Evolutionary conservation across 2,113 vertebrate genomes (phyloP).

Genomic region (Vulpes ferrilata): DNA sequence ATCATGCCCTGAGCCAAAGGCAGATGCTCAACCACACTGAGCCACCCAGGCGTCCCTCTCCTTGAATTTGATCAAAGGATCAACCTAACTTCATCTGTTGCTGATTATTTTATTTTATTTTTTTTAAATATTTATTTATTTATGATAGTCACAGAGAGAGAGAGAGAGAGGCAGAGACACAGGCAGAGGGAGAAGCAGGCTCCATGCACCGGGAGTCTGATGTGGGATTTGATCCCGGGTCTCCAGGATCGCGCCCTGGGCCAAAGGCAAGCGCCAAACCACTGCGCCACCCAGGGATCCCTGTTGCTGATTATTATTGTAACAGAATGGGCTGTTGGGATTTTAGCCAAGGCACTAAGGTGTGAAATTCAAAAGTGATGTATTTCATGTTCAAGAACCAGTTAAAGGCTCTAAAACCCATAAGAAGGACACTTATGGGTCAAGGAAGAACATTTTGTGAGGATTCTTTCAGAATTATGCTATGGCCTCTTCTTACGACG

Average conservation of each 20-base stretch:
- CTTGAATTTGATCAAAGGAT: conserved; percentile 10
- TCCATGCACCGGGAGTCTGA: too few relatives aligned
- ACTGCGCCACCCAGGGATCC: too few relatives aligned
- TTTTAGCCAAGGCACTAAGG: not conserved
- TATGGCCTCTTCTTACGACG: not conserved
- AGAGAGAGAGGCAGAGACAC: too few relatives aligned
- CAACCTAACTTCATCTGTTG: not conserved
- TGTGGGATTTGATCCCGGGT: too few relatives aligned
- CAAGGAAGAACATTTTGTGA: conserved; percentile 24
- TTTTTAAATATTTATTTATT: too few relatives aligned
- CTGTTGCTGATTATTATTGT: not conserved
- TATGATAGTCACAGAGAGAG: too few relatives aligned
- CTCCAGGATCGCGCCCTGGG: too few relatives aligned
- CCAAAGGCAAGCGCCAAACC: too few relatives aligned
- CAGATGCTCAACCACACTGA: too few relatives aligned
- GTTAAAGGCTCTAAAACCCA: not conserved
- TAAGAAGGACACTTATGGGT: not conserved
- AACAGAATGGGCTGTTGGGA: not conserved
- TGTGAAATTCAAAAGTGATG: not conserved
- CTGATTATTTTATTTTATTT: too few relatives aligned
- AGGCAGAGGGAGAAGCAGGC: too few relatives aligned
- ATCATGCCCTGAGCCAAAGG: too few relatives aligned
- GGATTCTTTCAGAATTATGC: not conserved
- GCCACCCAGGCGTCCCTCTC: not conserved
- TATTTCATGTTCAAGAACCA: not conserved